A percentile compares a stretch with the other conserved stretches of the same genome.
Evolutionary conservation across 1,140 invertebrate genomes (phyloP).

Genomic region (Mesaphorura yosii): DNA sequence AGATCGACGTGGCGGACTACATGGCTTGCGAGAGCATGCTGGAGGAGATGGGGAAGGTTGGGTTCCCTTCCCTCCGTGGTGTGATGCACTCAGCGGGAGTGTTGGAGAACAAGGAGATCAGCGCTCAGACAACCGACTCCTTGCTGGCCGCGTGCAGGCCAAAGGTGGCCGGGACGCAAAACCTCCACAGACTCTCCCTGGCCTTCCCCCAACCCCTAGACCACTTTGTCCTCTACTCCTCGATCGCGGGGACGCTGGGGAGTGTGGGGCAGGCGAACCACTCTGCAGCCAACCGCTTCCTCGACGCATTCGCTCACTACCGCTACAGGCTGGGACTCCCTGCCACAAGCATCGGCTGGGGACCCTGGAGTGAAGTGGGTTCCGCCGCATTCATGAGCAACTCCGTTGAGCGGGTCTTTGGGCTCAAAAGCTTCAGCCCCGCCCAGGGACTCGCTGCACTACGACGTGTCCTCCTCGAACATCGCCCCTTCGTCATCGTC

Average conservation of each 20-base stretch:
- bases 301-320: constrained; percentile 11
- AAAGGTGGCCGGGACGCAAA: constrained; percentile 14
- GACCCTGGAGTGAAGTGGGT: constrained; percentile 10
- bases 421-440: background rate
- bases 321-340: constrained; percentile 4
- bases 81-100: constrained; percentile 17
- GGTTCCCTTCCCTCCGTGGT: constrained; percentile 13
- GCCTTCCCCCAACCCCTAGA: constrained; percentile 1
- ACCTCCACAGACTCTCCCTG: constrained; percentile 12
- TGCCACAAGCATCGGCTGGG: constrained; percentile 5
- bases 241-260: background rate
- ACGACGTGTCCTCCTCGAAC: background rate
- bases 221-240: constrained; percentile 14
- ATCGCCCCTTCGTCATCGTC: background rate
- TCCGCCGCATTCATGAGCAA: background rate
- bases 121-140: constrained; percentile 2
- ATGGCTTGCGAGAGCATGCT: constrained; percentile 5
- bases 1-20: constrained; percentile 4
- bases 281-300: constrained; percentile 10
- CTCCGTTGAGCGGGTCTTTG: background rate
- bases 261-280: constrained; percentile 7
- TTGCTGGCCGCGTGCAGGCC: constrained; percentile 6
- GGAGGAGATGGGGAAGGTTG: background rate
- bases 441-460: constrained; percentile 1
- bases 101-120: constrained; percentile 4